Evolutionary conservation across 2,888 invertebrate genomes (phyloP), one percentile per base, ranked within the genome.

Genomic region (Nipponacmea schrenckii): DNA sequence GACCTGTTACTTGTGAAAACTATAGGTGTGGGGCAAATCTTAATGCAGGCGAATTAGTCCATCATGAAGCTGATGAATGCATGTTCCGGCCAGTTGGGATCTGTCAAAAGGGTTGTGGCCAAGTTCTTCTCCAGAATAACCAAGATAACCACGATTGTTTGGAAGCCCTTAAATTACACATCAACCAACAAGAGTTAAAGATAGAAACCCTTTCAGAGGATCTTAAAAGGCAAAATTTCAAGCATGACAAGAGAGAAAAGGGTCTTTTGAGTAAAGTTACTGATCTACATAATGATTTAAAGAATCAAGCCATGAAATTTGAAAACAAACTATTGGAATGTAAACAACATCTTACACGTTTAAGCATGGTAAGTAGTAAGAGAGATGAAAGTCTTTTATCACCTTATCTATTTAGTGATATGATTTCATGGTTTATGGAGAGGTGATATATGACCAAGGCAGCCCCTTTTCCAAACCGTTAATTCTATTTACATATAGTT

Each of bases 101-200:
- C 62, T 84, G 85, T 72, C 76, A 78, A 44, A 73, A 79, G 20
- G 84, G 84, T 17, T 84, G 85, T 69, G 82, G 79, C 3, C 73
- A 82, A 45, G 73, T 79, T 3, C 69, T 84, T 26, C 62, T 77
- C 8, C 76, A 77, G 8, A 74, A 78, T 64, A 68, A 71, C 15
- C 65, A 50, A 0, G 68, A 73, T 45, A 72, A 71, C 15, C 84
- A 85, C 68, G 72, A 79, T n/a, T 85, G 85, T 68, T 65, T 83
- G 31, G 68, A 74, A 24, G 78, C 83, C 4, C 72, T 85, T 31
- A 79, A 78, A 65, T 69, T 69, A 15, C 77, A 76, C 31, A 72
- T 83, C 14, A 68, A 71, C n/a, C 70, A 73, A 8, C 79, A 83
- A 69, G 81, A 84, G 62, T 71, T 71, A 12, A 76, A 77, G 62